A percentile compares a stretch with the other conserved stretches of the same genome.
Conservation (phyloP, 2,797 vertebrate species). For the Microtus agrestis region DNA sequence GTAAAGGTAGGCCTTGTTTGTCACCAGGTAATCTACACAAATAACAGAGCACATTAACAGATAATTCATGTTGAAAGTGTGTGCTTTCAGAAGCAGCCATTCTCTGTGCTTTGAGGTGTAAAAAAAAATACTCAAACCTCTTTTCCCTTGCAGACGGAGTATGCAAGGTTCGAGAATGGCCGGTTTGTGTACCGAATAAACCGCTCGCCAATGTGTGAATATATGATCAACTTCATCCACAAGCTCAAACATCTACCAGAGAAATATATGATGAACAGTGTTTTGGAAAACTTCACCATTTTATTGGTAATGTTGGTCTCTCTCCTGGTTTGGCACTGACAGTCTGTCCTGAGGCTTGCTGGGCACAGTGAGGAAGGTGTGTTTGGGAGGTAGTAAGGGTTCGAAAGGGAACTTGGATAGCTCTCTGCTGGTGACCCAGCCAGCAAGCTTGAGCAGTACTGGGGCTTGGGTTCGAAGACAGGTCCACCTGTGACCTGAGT, state of each 20-base stretch:
- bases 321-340: slow-evolving; percentile 37
- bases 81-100: neutral
- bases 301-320: slow-evolving; percentile 93
- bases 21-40: neutral
- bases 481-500: neutral
- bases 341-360: neutral
- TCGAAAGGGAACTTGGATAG: neutral
- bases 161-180: slow-evolving; percentile 98
- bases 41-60: neutral
- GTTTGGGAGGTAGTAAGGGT: no score
- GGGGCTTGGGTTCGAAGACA: neutral
- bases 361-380: neutral
- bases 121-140: neutral
- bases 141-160: slow-evolving; percentile 93
- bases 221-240: slow-evolving; percentile 99
- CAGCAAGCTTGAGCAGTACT: neutral
- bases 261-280: slow-evolving; percentile 99
- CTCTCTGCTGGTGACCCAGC: neutral
- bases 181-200: slow-evolving; percentile 99
- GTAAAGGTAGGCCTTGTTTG: slow-evolving; percentile 46
- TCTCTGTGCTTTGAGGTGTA: neutral
- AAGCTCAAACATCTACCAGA: slow-evolving; percentile 99
- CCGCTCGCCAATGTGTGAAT: slow-evolving; percentile 99
- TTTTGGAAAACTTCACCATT: slow-evolving; percentile 99
- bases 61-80: slow-evolving; percentile 12